Base-by-base conservation (phyloP, 2,113 vertebrate species). In the Miniopterus natalensis region DNA sequence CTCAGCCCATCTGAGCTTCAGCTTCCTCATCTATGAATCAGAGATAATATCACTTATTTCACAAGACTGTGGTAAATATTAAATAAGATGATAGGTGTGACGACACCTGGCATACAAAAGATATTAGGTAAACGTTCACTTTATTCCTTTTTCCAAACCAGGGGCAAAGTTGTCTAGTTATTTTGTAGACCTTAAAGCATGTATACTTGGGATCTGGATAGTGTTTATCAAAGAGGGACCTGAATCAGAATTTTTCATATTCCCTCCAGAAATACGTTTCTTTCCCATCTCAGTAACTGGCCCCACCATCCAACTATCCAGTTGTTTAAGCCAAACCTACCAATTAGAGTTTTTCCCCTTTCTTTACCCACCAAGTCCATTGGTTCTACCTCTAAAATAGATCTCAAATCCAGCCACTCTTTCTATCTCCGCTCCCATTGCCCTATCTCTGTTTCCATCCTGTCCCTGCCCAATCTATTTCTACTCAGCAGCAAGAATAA, bases 161-260 rank as follows among this genome's bases (percentile, higher is more conserved):
- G 40, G 47, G 25, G 55, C 8, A 5, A 25, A 73, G 18, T 70
- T n/a, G 25, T n/a, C n/a, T 61, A 29, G 31, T 77, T 79, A 55
- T 84, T 74, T 57, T 84, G 57, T 31, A 45, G 65, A 85, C 17
- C 17, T 88, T 80, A 84, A 74, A 84, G 49, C 21, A 68, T 59
- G n/a, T 21, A 31, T 8, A 49, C 12, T 10, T 78, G n/a, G 21
- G 15, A 4, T 66, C 23, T 75, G 42, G 65, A 71, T 14, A 61
- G 12, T 45, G 17, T 59, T 89, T 92, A 27, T 68, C 73, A 66
- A 66, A 57, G 49, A 74, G 31, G 61, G 40, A 85, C 59, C 55
- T 65, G 29, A 89, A 36, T 92, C 27, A 45, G 9, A 85, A 53
- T 84, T 71, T 92, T 73, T 88, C 17, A 20, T 51, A 88, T 84